phyloP scores from a whole-genome alignment of 2,888 invertebrate genomes.

The Argyresthia goedartella region DNA sequence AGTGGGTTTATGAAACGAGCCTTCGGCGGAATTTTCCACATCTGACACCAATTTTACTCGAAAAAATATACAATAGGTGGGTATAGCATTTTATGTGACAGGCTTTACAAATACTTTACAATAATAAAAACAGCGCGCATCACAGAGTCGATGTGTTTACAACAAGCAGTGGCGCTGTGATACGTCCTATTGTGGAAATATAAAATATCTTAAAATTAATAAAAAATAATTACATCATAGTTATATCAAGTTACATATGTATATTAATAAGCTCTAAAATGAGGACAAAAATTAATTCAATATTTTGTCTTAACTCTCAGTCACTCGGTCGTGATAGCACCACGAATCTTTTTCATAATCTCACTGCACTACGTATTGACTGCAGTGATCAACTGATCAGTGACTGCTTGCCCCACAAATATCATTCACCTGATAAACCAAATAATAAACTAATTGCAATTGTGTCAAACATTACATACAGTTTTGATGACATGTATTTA shows the following conservation, averaged over 20 bases:
- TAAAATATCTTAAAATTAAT: conserved; percentile 55
- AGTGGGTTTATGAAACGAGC: too few relatives aligned
- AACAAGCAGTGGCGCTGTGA: conserved; percentile 18
- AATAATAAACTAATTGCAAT: conserved; percentile 11
- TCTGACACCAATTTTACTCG: too few relatives aligned
- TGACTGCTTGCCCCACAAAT: conserved; percentile 28
- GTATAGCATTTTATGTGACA: too few relatives aligned
- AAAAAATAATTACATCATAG: conserved; percentile 63
- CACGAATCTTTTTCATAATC: conserved; percentile 41
- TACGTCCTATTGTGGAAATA: conserved; percentile 22
- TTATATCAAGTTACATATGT: conserved; percentile 54
- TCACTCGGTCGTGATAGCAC: conserved; percentile 61
- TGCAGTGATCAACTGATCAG: conserved; percentile 26
- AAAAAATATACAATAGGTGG: too few relatives aligned
- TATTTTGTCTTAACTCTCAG: conserved; percentile 46
- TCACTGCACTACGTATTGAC: conserved; percentile 14
- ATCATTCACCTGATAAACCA: neutral
- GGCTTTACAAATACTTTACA: conserved; percentile 26
- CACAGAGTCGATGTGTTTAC: conserved; percentile 14
- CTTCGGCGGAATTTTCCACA: too few relatives aligned
- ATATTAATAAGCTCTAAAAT: conserved; percentile 70
- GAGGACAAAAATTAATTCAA: conserved; percentile 61
- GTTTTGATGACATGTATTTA: neutral
- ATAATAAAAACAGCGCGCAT: conserved; percentile 21
- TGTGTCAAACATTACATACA: neutral